A percentile compares a stretch with the other conserved stretches of the same genome.
Evolutionary conservation across 2,888 invertebrate species (phyloP).

Genomic region (Scaptodrosophila latifasciaeformis): DNA sequence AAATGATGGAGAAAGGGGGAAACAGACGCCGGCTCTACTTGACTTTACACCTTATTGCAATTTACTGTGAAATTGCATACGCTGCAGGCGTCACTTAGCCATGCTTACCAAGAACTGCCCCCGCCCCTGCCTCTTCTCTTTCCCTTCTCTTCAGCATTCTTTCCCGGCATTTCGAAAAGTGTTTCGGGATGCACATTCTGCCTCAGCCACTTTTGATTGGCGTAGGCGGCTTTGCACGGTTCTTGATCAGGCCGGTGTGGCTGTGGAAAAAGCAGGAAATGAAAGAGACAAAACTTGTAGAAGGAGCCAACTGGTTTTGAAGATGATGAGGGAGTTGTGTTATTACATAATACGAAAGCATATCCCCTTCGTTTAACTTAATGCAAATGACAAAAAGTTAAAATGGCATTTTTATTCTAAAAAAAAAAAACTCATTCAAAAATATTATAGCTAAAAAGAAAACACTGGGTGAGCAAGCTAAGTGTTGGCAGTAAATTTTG

Average conservation of each 20-base stretch:
- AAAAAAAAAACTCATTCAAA: too few species aligned
- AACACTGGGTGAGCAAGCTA: too few species aligned
- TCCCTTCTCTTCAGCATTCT: too few species aligned
- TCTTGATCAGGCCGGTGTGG: not conserved
- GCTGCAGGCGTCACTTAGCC: conserved; percentile 21
- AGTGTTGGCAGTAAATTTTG: too few species aligned
- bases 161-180: too few species aligned
- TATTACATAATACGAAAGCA: conserved; percentile 19
- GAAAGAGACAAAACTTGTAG: not conserved
- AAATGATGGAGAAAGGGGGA: too few species aligned
- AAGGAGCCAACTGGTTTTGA: conserved; percentile 17
- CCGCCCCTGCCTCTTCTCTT: not conserved
- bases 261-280: not conserved
- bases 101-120: conserved; percentile 15
- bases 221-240: conserved; percentile 21
- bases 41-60: conserved; percentile 63
- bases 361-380: not conserved
- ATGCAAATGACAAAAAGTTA: conserved; percentile 19
- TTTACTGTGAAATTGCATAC: conserved; percentile 57
- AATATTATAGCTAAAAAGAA: too few species aligned
- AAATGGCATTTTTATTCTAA: too few species aligned
- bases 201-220: conserved; percentile 47
- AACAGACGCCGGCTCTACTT: conserved; percentile 32
- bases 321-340: too few species aligned
- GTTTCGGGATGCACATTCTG: too few species aligned